Evolutionary conservation across 2,797 vertebrate species (phyloP).

Genomic region (Bufotes viridis): DNA sequence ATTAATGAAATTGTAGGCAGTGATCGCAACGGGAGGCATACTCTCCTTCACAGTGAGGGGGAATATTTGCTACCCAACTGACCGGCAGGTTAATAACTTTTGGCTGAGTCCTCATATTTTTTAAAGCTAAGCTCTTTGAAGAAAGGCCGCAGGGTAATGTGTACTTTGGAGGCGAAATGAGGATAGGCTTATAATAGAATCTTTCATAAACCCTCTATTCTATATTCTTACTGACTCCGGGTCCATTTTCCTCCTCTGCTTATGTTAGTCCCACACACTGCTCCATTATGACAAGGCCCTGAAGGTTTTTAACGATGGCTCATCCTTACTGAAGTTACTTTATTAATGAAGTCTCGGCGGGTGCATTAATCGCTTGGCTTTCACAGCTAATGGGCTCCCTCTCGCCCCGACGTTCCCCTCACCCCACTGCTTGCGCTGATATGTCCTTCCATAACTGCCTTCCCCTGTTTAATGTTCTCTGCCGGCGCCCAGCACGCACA

Average conservation of each 20-base stretch:
- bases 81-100: slow-evolving; percentile 17
- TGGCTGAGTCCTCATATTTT: slow-evolving; percentile 11
- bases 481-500: slow-evolving; percentile 58
- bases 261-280: slow-evolving; percentile 33
- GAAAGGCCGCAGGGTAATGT: slow-evolving; percentile 8
- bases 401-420: slow-evolving; percentile 50
- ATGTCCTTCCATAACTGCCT: slow-evolving; percentile 55
- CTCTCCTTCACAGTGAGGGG: slow-evolving; percentile 9
- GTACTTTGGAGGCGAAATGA: slow-evolving; percentile 35
- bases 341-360: slow-evolving; percentile 58
- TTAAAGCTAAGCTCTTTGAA: slow-evolving; percentile 22
- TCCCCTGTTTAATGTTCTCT: slow-evolving; percentile 61
- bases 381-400: slow-evolving; percentile 56
- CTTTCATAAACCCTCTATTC: slow-evolving; percentile 12
- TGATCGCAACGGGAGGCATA: background rate
- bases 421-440: slow-evolving; percentile 41
- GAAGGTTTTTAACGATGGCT: slow-evolving; percentile 47
- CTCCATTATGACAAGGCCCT: slow-evolving; percentile 46
- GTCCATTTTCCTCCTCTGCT: slow-evolving; percentile 33
- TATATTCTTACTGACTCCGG: slow-evolving; percentile 10
- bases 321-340: slow-evolving; percentile 51
- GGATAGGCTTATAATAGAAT: slow-evolving; percentile 17
- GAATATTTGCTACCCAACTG: slow-evolving; percentile 22
- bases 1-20: background rate
- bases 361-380: slow-evolving; percentile 58